Evolutionary conservation across 2,797 vertebrate species (phyloP), one percentile per base, ranked within the genome.

Genomic region (Hemibagrus guttatus): DNA sequence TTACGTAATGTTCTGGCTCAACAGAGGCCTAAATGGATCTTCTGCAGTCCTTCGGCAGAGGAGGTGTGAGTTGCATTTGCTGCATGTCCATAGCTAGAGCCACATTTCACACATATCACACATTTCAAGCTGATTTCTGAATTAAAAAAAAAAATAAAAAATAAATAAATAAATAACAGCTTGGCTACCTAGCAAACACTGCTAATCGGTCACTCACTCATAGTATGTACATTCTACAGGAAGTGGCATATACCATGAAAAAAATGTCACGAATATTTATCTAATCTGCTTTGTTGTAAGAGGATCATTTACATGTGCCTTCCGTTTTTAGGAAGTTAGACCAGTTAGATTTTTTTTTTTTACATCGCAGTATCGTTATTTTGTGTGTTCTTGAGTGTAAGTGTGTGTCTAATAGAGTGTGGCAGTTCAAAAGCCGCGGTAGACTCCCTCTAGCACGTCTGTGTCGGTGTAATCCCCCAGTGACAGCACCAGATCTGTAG

Each of bases 11-110:
- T 78, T 80, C 35, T 39, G 71, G 69, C 71, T 66, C 63, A 49
- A 46, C 81, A 68, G 86, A 46, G 71, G 72, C 31, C 59, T 84
- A 74, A 83, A 83, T 64, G 72, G 58, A 76, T 78, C 59, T 78
- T 56, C 28, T 63, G 69, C 85, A 63, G 59, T 63, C 56, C n/a
- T 82, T 72, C 23, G 39, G 61, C 76, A 49, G 54, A 28, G 23
- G 52, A 61, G 72, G 8, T 66, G 28, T 35, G 64, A 69, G 64
- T 56, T 56, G n/a, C 54, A 14, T 58, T 58, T 79, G 52, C 35
- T 4, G 58, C 78, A 61, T 59, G 56, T 21, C 4, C 56, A 23
- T 28, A 46, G n/a, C 13, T 42, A 31, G 64, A 31, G 13, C 19
- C 39, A 72, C 16, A 3, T 68, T 66, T 69, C 16, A 35, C 13